Evolutionary conservation across 2,888 invertebrate species (phyloP), one percentile per base, ranked within the genome.

Genomic region (Amphipoea oculea): DNA sequence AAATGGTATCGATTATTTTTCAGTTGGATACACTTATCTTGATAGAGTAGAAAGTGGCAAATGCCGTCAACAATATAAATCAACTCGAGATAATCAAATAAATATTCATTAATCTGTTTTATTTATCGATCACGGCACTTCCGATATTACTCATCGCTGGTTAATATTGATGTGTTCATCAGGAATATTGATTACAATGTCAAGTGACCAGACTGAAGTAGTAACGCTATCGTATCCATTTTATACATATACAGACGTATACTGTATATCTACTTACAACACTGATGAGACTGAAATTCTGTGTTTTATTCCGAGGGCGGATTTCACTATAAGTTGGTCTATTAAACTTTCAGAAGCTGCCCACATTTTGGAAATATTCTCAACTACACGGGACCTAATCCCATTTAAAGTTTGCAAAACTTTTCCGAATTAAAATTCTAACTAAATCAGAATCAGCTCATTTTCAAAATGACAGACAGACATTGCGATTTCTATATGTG

Each of bases 91-190:
- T 66, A 36, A 66, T 54, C 20, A 70, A 54, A 73, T 67, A 71
- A 78, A 73, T 83, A 60, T 74, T 83, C 40, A 83, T 67, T 60
- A 57, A 54, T 65, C 12, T 42, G 48, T 63, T 71, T 63, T 78
- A 73, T 83, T 73, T 83, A 54, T 83, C 45, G 57, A 83, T 69
- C 65, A n/a, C 67, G 20, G n/a, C 17, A 20, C 45, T 68, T 62
- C 62, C 36, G 51, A 7, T 11, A n/a, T 63, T 73, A 66, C 69
- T 77, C 29, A 82, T 54, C 20, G 4, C 65, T 63, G 23, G 12
- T 67, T 62, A 73, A 70, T 82, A 82, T 82, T 66, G 51, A 82
- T 78, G 68, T 82, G 62, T 62, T 62, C 62, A 62, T 78, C 2
- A 63, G 29, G 23, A 73, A 69, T 67, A 78, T 73, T 66, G 54